Conservation (phyloP, 2,888 invertebrate species). For the Eupithecia dodoneata region DNA sequence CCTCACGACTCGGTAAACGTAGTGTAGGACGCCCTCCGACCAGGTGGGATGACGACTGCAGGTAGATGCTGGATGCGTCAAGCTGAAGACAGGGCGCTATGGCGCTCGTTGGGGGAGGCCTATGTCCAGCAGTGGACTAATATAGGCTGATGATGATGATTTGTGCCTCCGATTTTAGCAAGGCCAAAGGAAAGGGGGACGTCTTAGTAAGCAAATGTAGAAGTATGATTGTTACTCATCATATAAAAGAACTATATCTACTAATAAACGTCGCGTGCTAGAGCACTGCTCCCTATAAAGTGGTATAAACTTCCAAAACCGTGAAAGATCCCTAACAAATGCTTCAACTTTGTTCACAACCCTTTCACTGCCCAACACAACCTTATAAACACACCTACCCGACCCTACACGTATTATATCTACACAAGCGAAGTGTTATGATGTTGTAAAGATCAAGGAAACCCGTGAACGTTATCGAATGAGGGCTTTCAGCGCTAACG, state of each 20-base stretch:
- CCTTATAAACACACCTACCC: neutral
- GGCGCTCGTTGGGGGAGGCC: too few species aligned
- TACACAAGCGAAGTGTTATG: slow-evolving; percentile 8
- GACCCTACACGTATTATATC: neutral
- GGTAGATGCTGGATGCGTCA: too few species aligned
- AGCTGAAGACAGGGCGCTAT: too few species aligned
- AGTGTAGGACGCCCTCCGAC: too few species aligned
- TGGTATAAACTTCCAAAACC: neutral
- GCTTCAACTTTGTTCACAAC: neutral
- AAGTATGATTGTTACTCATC: too few species aligned
- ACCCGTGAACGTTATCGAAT: slow-evolving; percentile 2
- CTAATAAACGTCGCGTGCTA: neutral
- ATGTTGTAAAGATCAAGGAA: slow-evolving; percentile 4
- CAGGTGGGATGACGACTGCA: too few species aligned
- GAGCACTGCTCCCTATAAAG: neutral
- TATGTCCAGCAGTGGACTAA: too few species aligned
- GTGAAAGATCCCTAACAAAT: neutral
- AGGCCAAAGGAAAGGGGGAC: too few species aligned
- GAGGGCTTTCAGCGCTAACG: slow-evolving; percentile 5
- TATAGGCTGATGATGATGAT: too few species aligned
- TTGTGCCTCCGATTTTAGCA: too few species aligned
- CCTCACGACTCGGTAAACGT: too few species aligned
- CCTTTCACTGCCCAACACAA: neutral
- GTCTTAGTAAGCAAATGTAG: too few species aligned
- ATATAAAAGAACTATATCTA: neutral